Conservation (phyloP, 2,113 vertebrate genomes). For the Prunella himalayana region DNA sequence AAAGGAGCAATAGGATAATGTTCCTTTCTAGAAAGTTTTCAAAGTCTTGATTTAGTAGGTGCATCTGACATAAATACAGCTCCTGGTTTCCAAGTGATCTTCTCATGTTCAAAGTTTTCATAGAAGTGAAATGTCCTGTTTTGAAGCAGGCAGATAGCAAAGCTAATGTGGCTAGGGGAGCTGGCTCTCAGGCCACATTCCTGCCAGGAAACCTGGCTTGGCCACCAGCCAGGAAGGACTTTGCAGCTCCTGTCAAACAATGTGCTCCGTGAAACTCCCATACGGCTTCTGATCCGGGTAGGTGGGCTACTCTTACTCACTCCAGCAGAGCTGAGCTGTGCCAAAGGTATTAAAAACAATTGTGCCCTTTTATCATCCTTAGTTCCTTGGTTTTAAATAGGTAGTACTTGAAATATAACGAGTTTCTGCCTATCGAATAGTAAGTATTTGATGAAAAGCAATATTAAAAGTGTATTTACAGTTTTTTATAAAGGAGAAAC, state of each 20-base stretch:
- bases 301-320: slow-evolving; percentile 23
- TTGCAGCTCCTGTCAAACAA: background rate
- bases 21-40: slow-evolving; percentile 2
- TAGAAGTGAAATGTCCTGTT: background rate
- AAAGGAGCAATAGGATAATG: background rate
- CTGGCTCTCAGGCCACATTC: background rate
- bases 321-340: background rate
- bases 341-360: background rate
- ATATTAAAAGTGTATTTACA: background rate
- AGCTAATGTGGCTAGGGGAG: background rate
- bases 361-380: background rate
- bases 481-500: background rate
- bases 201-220: slow-evolving; percentile 20
- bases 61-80: background rate
- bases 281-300: background rate
- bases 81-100: background rate
- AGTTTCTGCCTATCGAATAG: background rate
- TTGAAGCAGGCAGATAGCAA: background rate
- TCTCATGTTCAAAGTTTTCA: background rate
- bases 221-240: background rate
- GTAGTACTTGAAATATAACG: background rate
- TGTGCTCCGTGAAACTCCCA: background rate
- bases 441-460: background rate
- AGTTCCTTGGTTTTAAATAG: background rate
- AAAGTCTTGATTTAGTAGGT: slow-evolving; percentile 22